Conservation (phyloP, 2,113 vertebrate genomes). For the Tauraco erythrolophus region DNA sequence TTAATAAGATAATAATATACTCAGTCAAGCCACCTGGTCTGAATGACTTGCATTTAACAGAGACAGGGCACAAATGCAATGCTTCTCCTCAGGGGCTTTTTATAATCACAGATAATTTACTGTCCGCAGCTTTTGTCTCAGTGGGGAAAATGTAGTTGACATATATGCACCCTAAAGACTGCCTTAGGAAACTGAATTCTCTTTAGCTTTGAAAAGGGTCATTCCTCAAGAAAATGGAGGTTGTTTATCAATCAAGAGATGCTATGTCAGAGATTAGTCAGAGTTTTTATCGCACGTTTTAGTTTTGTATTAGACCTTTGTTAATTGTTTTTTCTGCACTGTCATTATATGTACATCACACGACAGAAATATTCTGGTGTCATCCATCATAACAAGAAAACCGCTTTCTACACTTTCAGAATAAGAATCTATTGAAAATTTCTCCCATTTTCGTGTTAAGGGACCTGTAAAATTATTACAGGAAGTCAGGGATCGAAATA, state of each 20-base stretch:
- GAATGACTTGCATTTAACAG: neutral
- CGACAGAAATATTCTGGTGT: neutral
- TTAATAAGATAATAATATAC: neutral
- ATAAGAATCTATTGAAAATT: neutral
- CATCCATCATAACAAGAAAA: neutral
- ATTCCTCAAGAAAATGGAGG: neutral
- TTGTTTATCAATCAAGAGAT: neutral
- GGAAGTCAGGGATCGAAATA: neutral
- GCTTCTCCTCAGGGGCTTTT: neutral
- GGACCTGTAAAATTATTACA: neutral
- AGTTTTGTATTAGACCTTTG: neutral
- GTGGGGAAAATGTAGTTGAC: neutral
- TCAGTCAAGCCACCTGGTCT: neutral
- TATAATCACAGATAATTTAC: neutral
- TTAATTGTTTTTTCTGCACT: neutral
- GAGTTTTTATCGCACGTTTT: neutral
- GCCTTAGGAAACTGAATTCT: neutral
- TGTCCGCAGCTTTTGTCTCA: neutral
- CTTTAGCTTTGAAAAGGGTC: neutral
- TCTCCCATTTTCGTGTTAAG: neutral
- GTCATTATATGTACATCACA: neutral
- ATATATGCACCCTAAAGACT: neutral
- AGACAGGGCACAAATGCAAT: neutral
- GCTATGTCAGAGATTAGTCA: neutral
- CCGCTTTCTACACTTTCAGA: neutral